phyloP scores from a whole-genome alignment of 2,888 invertebrate species.

The Acanthosepion lycidas region DNA sequence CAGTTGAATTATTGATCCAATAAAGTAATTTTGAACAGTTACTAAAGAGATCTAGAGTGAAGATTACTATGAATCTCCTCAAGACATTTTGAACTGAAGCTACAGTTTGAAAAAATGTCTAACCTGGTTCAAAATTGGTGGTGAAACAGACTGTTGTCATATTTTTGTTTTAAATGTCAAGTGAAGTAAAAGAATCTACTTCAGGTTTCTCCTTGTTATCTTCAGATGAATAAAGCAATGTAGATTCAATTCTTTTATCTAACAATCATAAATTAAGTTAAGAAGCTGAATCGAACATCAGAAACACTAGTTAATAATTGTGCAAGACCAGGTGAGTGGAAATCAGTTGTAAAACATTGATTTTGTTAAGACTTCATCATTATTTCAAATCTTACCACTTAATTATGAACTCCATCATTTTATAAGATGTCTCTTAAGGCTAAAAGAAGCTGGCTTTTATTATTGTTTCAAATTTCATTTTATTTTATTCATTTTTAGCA shows the following conservation, averaged over 20 bases:
- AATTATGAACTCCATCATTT: no score
- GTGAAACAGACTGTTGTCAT: no score
- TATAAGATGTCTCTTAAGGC: not conserved
- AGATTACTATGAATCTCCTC: no score
- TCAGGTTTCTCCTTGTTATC: not conserved
- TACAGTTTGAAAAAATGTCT: no score
- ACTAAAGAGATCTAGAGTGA: no score
- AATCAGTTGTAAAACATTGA: not conserved
- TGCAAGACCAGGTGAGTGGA: not conserved
- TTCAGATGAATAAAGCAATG: not conserved
- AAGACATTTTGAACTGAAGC: no score
- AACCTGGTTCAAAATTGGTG: no score
- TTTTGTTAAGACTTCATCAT: not conserved
- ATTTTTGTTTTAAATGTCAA: no score
- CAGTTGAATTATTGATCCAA: no score
- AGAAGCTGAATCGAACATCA: not conserved
- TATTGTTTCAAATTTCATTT: not conserved
- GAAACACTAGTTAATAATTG: not conserved
- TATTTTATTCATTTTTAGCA: not conserved
- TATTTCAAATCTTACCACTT: not conserved
- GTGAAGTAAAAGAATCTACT: not conserved
- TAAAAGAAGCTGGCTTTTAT: not conserved
- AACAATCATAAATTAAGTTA: not conserved
- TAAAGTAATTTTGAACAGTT: no score
- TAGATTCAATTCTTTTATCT: not conserved